Percentiles rank a stretch among this genome's conserved stretches.
phyloP scores from a whole-genome alignment of 2,888 invertebrate species.

The Sesia bembeciformis region DNA sequence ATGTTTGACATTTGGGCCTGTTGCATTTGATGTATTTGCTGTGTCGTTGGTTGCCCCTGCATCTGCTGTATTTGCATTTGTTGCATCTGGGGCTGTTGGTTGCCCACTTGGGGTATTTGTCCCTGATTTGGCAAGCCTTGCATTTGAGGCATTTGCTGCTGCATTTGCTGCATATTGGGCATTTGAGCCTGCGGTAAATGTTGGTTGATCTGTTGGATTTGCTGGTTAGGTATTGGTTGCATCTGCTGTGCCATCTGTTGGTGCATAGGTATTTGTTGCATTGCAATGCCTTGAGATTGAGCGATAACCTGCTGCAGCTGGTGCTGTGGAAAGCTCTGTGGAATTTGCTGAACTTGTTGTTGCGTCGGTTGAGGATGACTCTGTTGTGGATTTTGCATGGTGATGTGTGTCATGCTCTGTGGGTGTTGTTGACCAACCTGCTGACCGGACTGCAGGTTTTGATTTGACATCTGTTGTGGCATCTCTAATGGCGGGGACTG shows the following conservation, averaged over 20 bases:
- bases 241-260: conserved; percentile 70
- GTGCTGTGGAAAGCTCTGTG: conserved; percentile 71
- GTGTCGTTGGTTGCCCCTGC: conserved; percentile 60
- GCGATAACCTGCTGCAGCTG: conserved; percentile 70
- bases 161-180: conserved; percentile 66
- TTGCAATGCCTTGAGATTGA: conserved; percentile 62
- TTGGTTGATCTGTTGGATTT: conserved; percentile 69
- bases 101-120: conserved; percentile 60
- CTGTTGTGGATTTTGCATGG: conserved; percentile 57
- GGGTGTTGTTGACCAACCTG: conserved; percentile 65
- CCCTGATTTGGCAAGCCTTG: conserved; percentile 63
- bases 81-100: conserved; percentile 67
- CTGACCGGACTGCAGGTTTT: conserved; percentile 51
- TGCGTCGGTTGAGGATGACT: conserved; percentile 51
- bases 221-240: conserved; percentile 69
- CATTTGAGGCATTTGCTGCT: conserved; percentile 68
- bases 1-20: conserved; percentile 66
- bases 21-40: conserved; percentile 67
- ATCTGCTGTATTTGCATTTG: conserved; percentile 71
- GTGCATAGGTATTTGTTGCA: conserved; percentile 71
- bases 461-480: conserved; percentile 66
- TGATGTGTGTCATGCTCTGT: conserved; percentile 70
- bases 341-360: conserved; percentile 67
- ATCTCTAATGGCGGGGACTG: conserved; percentile 70
- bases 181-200: conserved; percentile 64